Base-by-base conservation (phyloP, 2,113 vertebrate species). In the Platichthys stellatus region DNA sequence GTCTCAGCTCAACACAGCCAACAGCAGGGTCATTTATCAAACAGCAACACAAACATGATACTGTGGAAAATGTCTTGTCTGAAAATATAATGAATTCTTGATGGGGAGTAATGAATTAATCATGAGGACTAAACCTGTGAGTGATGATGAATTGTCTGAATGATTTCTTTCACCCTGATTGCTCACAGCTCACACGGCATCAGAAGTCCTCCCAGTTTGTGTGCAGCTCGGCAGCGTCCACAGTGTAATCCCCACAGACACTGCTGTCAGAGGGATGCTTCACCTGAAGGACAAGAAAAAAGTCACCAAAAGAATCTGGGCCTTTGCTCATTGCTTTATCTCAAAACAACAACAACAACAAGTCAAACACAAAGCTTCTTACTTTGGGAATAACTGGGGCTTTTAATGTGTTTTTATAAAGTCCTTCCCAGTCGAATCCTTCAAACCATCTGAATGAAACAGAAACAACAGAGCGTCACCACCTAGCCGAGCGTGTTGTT, bases 361-460 rank as follows among this genome's bases (percentile, higher is more conserved):
- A 12, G 3, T n/a, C 10, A 69, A 76, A 47, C 14, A 63, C 11
- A 54, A 54, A 10, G 4, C 21, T 10, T 56, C 93, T 90, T 91
- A 95, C 94, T 73, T 88, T 88, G 31, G 92, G 93, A 73, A 90
- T 76, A 69, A 93, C 13, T 0, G 94, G 90, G 12, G 94, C 74
- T 40, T 61, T 82, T 49, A 93, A 63, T 26, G 90, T 90, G 66
- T 86, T 78, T 63, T 86, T 90, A 65, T 79, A 84, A 12, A 95
- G 86, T 21, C 85, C 91, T 0, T 93, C 92, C 94, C 94, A 95
- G 85, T 93, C 89, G 66, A 95, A 94, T 68, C 91, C 93, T 82
- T 95, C 92, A 85, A 94, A 95, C 94, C 94, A 95, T 73, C 94
- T 94, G 72, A 75, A 71, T 73, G 62, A 74, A 66, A 51, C 47